These are phyloP conservation scores for Machimus atricapillus DNA, from an alignment of 2,888 invertebrate species.

Conservation along the genomic window DNA sequence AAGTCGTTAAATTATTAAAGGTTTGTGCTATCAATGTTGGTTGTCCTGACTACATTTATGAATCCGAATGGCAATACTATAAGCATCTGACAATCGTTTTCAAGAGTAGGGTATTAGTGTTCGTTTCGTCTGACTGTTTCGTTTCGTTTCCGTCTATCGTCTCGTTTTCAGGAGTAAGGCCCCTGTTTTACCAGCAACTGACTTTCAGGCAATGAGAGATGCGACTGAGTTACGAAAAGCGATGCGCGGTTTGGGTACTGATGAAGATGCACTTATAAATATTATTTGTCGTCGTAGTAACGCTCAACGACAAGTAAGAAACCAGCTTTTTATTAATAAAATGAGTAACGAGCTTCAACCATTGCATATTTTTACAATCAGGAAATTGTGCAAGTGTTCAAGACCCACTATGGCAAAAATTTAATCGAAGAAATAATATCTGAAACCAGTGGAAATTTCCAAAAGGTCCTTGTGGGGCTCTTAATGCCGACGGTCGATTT, in stretches of 20 bases:
- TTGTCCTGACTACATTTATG: too few species aligned
- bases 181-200: constrained; percentile 75
- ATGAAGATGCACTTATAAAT: constrained; percentile 87
- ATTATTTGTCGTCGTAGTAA: constrained; percentile 84
- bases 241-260: constrained; percentile 90
- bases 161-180: too few species aligned
- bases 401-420: constrained; percentile 67
- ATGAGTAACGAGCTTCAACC: neutral
- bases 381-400: constrained; percentile 61
- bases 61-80: too few species aligned
- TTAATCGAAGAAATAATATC: constrained; percentile 84
- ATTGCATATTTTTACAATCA: neutral
- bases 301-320: constrained; percentile 79
- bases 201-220: constrained; percentile 81
- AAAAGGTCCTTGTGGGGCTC: constrained; percentile 80
- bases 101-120: too few species aligned
- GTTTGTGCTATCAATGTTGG: too few species aligned
- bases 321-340: constrained; percentile 61
- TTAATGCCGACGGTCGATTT: constrained; percentile 86
- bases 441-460: constrained; percentile 88
- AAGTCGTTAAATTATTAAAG: too few species aligned
- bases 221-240: constrained; percentile 82
- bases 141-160: too few species aligned
- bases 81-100: too few species aligned
- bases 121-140: too few species aligned